phyloP scores from a whole-genome alignment of 2,797 vertebrate genomes.

The Myiotriccus ornatus region DNA sequence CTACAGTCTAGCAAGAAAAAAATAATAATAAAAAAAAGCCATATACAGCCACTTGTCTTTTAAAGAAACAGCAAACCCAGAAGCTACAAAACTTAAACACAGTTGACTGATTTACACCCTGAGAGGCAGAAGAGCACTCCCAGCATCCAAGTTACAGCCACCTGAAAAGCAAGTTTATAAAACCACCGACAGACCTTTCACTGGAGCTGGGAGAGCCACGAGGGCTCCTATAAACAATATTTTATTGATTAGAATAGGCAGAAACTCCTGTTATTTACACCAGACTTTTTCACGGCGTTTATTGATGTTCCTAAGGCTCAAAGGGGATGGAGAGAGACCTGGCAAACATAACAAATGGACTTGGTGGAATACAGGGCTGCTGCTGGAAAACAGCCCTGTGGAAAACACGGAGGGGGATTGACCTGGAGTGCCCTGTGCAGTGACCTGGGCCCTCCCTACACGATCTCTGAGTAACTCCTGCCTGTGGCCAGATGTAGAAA shows the following conservation, averaged over 20 bases:
- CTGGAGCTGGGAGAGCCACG: not conserved
- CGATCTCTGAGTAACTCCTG: not conserved
- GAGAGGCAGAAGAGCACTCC: not conserved
- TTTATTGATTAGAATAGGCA: constrained; percentile 54
- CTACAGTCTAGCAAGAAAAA: not conserved
- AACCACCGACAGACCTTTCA: not conserved
- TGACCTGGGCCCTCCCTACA: not conserved
- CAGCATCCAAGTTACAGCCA: not conserved
- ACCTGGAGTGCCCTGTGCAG: not conserved
- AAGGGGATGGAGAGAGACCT: not conserved
- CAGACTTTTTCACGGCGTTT: constrained; percentile 19
- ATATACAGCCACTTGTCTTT: not conserved
- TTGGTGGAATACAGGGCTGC: not conserved
- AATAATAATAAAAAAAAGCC: not conserved
- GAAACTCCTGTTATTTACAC: constrained; percentile 58
- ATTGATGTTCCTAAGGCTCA: constrained; percentile 36
- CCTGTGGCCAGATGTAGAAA: rapidly evolving
- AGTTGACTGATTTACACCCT: not conserved
- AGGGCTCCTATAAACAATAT: constrained; percentile 20
- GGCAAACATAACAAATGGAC: not conserved
- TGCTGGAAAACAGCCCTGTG: not conserved
- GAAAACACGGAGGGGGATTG: not conserved
- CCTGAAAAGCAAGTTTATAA: not conserved
- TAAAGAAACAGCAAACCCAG: constrained; percentile 28
- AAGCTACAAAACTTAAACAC: not conserved